Percentiles rank a stretch among this genome's conserved stretches.
These are phyloP conservation scores for Eudemis profundana DNA, from an alignment of 2,888 invertebrate genomes.

Conservation along the genomic window DNA sequence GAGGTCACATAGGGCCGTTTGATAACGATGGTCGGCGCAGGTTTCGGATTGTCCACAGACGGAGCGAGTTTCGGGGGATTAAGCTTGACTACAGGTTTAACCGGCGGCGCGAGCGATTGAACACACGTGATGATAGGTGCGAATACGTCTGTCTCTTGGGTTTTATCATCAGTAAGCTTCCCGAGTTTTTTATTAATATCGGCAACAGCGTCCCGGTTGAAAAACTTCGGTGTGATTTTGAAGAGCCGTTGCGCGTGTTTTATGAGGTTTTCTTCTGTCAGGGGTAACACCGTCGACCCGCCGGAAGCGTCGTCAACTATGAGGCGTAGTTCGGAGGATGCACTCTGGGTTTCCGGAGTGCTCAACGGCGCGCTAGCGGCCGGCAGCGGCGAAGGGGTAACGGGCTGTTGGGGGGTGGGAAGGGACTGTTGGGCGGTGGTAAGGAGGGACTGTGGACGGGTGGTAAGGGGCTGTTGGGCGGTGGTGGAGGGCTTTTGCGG, in stretches of 20 bases:
- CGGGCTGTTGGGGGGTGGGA: no score
- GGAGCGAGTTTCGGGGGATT: not conserved
- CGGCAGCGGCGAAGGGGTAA: not conserved
- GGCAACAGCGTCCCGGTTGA: conserved; percentile 23
- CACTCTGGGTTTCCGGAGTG: not conserved
- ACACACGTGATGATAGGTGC: conserved; percentile 10
- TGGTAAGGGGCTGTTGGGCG: no score
- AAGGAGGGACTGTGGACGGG: no score
- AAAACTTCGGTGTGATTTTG: not conserved
- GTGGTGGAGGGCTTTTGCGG: no score
- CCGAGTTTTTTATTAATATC: conserved; percentile 23
- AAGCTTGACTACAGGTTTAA: fast-evolving
- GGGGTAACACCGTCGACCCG: not conserved
- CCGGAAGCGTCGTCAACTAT: not conserved
- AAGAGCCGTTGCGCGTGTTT: not conserved
- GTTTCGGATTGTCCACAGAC: not conserved
- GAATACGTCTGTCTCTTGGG: not conserved
- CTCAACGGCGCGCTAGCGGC: not conserved
- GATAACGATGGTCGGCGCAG: not conserved
- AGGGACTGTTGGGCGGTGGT: no score
- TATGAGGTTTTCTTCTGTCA: not conserved
- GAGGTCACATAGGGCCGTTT: not conserved
- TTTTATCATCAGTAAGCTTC: not conserved
- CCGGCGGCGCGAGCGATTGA: not conserved
- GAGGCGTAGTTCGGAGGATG: not conserved